Percentiles rank a stretch among this genome's conserved stretches.
These are phyloP conservation scores for Caradrina clavipalpis DNA, from an alignment of 2,888 invertebrate species.

Conservation along the genomic window DNA sequence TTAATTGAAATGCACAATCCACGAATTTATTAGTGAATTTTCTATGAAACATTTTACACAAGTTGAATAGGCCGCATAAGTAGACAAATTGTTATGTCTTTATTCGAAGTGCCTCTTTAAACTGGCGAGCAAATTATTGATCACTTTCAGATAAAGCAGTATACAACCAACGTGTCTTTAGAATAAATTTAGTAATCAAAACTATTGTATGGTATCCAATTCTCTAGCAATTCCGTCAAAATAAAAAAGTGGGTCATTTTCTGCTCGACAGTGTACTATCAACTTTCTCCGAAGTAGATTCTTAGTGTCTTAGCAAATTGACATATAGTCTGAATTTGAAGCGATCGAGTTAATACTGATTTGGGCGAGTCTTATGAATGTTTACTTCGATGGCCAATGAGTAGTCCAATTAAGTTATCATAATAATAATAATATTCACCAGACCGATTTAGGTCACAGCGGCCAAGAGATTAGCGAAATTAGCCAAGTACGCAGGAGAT, in stretches of 20 bases:
- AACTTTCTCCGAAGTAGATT: conserved; percentile 60
- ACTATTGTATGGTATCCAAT: background rate
- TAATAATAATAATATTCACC: no score
- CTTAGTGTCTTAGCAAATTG: conserved; percentile 68
- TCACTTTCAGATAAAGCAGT: conserved; percentile 7
- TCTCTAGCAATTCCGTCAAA: background rate
- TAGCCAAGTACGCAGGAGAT: no score
- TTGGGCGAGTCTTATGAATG: conserved; percentile 66
- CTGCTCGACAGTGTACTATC: conserved; percentile 55
- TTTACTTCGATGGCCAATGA: conserved; percentile 39
- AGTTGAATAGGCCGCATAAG: conserved; percentile 71
- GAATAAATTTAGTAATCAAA: conserved; percentile 2
- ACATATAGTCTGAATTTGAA: conserved; percentile 61
- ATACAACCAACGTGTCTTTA: background rate
- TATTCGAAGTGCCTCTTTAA: conserved; percentile 72
- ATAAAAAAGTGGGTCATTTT: background rate
- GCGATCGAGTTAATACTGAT: conserved; percentile 57
- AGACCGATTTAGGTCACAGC: no score
- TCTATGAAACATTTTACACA: conserved; percentile 82
- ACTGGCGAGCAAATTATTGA: conserved; percentile 53
- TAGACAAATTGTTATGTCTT: conserved; percentile 65
- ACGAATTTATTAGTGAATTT: conserved; percentile 87
- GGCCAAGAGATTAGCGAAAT: no score
- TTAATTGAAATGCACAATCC: conserved; percentile 77
- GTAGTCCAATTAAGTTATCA: conserved; percentile 7